Conservation (phyloP, 2,888 invertebrate genomes). For the Oxystoma pomonae region DNA sequence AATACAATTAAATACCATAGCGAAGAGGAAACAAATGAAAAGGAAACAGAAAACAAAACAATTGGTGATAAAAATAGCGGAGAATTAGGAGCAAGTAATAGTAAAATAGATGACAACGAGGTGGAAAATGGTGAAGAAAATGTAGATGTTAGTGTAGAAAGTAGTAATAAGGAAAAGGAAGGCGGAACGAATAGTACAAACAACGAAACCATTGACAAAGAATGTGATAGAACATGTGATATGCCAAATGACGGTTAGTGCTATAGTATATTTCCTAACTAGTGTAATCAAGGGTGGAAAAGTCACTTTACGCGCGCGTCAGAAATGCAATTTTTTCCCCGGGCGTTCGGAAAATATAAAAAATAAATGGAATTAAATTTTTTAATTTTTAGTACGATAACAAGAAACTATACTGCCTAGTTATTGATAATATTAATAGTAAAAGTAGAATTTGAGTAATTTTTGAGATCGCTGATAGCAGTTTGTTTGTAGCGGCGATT, state of each 20-base stretch:
- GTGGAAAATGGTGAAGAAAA: slow-evolving; percentile 10
- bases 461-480: too few species aligned
- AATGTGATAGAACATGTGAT: slow-evolving; percentile 21
- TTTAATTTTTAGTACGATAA: too few species aligned
- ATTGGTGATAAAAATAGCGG: slow-evolving; percentile 2
- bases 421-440: too few species aligned
- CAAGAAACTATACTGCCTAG: too few species aligned
- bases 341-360: too few species aligned
- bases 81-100: slow-evolving; percentile 1
- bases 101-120: slow-evolving; percentile 8
- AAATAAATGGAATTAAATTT: too few species aligned
- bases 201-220: slow-evolving; percentile 12
- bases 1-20: slow-evolving; percentile 45
- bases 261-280: too few species aligned
- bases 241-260: not conserved
- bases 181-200: slow-evolving; percentile 9
- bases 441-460: too few species aligned
- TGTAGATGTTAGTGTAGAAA: not conserved
- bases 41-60: not conserved
- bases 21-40: slow-evolving; percentile 31
- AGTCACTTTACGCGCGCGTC: too few species aligned
- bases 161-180: slow-evolving; percentile 6
- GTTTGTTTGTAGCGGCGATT: too few species aligned
- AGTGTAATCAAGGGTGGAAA: too few species aligned
- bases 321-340: too few species aligned